Conservation (phyloP, 2,113 vertebrate species). For the Phycodurus eques region DNA sequence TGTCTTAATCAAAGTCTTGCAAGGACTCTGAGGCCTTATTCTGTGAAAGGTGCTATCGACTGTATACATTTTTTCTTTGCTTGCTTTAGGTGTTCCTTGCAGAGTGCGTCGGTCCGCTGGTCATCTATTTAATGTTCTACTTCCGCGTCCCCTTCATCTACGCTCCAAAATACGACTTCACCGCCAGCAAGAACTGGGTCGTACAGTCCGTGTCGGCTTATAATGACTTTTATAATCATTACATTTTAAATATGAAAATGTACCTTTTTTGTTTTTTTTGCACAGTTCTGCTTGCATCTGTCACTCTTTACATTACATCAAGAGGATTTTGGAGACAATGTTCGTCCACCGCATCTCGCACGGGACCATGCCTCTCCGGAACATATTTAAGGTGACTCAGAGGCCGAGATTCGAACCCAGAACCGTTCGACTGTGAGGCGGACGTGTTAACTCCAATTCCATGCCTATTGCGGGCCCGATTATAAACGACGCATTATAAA, state of each 20-base stretch:
- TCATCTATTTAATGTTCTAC: slow-evolving; percentile 91
- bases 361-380: slow-evolving; percentile 87
- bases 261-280: slow-evolving; percentile 15
- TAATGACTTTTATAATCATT: neutral
- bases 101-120: slow-evolving; percentile 83
- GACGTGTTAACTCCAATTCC: no score
- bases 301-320: slow-evolving; percentile 88
- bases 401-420: neutral
- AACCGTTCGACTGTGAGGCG: no score
- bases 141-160: slow-evolving; percentile 90
- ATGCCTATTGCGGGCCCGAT: no score
- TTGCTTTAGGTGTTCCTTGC: slow-evolving; percentile 83
- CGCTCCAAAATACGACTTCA: slow-evolving; percentile 84
- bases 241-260: slow-evolving; percentile 1
- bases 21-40: neutral
- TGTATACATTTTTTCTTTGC: no score
- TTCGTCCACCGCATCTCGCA: slow-evolving; percentile 90
- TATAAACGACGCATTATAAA: no score
- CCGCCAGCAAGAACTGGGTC: slow-evolving; percentile 83
- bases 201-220: slow-evolving; percentile 83
- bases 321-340: slow-evolving; percentile 86
- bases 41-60: neutral
- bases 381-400: slow-evolving; percentile 84
- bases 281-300: slow-evolving; percentile 85
- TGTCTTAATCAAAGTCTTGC: no score